Percentiles rank a stretch among this genome's conserved stretches.
phyloP scores from a whole-genome alignment of 2,113 vertebrate species.

The Epinephelus fuscoguttatus region DNA sequence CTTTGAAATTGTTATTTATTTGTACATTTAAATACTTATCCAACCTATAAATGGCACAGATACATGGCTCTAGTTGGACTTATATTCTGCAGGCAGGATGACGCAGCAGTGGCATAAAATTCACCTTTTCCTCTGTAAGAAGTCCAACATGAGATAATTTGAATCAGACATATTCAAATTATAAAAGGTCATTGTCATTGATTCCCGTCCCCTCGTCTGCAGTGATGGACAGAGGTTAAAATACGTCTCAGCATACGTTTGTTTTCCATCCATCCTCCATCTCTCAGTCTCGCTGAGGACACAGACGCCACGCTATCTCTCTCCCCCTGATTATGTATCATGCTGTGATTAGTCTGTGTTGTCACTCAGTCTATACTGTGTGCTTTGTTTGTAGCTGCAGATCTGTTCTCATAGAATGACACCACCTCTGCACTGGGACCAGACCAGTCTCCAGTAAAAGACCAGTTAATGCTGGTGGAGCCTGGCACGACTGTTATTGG shows the following conservation, averaged over 20 bases:
- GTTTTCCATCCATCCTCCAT: not conserved
- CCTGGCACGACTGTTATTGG: not conserved
- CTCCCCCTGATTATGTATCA: slow-evolving; percentile 17
- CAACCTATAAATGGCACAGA: not conserved
- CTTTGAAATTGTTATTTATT: not conserved
- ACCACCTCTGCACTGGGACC: slow-evolving; percentile 46
- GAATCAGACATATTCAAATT: not conserved
- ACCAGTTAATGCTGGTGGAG: slow-evolving; percentile 41
- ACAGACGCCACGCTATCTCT: slow-evolving; percentile 3
- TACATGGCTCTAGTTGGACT: not conserved
- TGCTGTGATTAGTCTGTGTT: slow-evolving; percentile 16
- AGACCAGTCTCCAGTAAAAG: slow-evolving; percentile 27
- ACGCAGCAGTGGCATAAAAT: not conserved
- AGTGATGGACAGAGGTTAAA: not conserved
- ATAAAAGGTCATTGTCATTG: no score
- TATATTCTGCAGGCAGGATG: not conserved
- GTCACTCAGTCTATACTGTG: not conserved
- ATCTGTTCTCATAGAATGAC: slow-evolving; percentile 30
- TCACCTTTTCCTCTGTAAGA: no score
- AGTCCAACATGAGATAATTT: not conserved
- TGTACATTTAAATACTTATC: not conserved
- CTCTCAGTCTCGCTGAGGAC: not conserved
- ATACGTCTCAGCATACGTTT: not conserved
- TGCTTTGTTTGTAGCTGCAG: not conserved
- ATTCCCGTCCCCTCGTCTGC: not conserved